phyloP scores from a whole-genome alignment of 2,888 invertebrate species.

The Belgica antarctica region DNA sequence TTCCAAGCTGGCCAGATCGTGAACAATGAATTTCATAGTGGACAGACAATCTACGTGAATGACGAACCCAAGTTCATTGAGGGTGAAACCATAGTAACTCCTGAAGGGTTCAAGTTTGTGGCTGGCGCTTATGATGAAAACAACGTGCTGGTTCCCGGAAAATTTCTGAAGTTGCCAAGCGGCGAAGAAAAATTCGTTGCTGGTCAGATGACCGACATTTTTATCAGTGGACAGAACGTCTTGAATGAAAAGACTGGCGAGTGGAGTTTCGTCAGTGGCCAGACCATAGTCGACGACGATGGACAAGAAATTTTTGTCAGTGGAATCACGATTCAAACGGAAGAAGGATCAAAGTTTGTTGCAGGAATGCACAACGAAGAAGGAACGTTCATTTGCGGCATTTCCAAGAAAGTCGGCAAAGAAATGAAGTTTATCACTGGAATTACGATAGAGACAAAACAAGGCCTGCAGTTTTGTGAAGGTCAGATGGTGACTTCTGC shows the following conservation, averaged over 20 bases:
- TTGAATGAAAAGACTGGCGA: slow-evolving; percentile 54
- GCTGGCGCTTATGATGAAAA: slow-evolving; percentile 60
- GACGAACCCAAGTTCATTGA: slow-evolving; percentile 61
- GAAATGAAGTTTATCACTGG: slow-evolving; percentile 62
- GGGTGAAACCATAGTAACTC: slow-evolving; percentile 63
- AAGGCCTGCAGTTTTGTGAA: slow-evolving; percentile 65
- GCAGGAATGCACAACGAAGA: slow-evolving; percentile 63
- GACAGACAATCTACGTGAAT: slow-evolving; percentile 62
- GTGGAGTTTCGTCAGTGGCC: slow-evolving; percentile 67
- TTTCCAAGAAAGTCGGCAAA: slow-evolving; percentile 56
- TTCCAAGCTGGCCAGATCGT: slow-evolving; percentile 71
- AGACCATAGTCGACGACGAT: slow-evolving; percentile 60
- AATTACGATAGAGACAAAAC: slow-evolving; percentile 62
- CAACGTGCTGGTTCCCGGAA: slow-evolving; percentile 62
- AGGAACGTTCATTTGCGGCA: slow-evolving; percentile 62
- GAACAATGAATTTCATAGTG: slow-evolving; percentile 62
- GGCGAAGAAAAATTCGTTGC: slow-evolving; percentile 60
- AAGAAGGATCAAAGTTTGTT: slow-evolving; percentile 64
- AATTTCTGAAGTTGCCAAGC: slow-evolving; percentile 59
- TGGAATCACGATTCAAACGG: slow-evolving; percentile 63
- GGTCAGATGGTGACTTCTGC: slow-evolving; percentile 63
- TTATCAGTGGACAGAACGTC: slow-evolving; percentile 65
- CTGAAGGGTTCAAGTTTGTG: slow-evolving; percentile 63
- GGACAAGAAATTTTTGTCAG: slow-evolving; percentile 61
- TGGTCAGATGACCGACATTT: slow-evolving; percentile 63